Base-by-base conservation (phyloP, 2,888 invertebrate species). In the Acrobasis consociella region DNA sequence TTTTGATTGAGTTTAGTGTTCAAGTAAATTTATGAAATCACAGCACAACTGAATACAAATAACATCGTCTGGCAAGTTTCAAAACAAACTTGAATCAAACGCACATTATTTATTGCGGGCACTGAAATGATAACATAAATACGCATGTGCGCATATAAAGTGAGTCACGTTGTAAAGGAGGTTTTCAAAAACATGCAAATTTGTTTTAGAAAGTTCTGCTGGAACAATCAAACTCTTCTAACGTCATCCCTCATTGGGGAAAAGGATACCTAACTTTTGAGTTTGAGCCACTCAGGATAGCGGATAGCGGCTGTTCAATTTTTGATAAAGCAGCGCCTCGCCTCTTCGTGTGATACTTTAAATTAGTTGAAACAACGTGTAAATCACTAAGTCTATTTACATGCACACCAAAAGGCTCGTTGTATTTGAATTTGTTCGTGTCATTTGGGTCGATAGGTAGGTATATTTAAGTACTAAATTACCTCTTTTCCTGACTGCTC, bases 141-240 rank as follows among this genome's bases (percentile, higher is more conserved):
- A n/a, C 46, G 7, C 46, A n/a, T 46, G 46, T 46, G 46, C n/a
- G 46, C 46, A 46, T 46, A 46, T n/a, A 46, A 46, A 46, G 46
- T 46, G 46, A 46, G n/a, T 46, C 46, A 46, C 46, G 46, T 46
- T 13, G n/a, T 5, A 7, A 46, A 2, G 46, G 46, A 46, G 10
- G n/a, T 46, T 46, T 31, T 13, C 46, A 46, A 46, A 46, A 13
- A 46, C 13, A 46, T 13, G 46, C 11, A 46, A 46, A 46, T 46
- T 46, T 46, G 46, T 46, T 46, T 46, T 11, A n/a, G 46, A 46
- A 46, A 46, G 46, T 46, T 46, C 46, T 11, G 11, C 13, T 13
- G 13, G 13, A 46, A 46, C 46, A 46, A 46, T 46, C 13, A 5
- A 46, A 46, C 46, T 13, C 46, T 46, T n/a, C 10, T 46, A n/a